These are phyloP conservation scores for Lytechinus variegatus DNA, from an alignment of 35 echinoderm and acorn worm genomes.

Conservation along the genomic window DNA sequence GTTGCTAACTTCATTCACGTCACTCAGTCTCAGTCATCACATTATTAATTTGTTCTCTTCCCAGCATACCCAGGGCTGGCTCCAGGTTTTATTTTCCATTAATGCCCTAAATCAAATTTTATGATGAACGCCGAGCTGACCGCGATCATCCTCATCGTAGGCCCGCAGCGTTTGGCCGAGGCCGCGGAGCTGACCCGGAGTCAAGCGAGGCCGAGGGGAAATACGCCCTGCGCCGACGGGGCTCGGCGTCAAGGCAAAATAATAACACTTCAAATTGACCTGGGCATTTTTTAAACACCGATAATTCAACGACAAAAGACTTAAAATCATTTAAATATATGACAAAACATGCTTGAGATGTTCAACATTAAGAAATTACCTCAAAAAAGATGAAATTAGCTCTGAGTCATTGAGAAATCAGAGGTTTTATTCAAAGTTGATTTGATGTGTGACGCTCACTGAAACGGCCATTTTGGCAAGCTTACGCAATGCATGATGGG, in stretches of 20 bases:
- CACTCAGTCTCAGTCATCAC: too few relatives aligned
- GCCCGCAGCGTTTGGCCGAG: background rate
- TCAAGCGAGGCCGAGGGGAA: background rate
- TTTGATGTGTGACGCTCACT: background rate
- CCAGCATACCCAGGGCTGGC: too few relatives aligned
- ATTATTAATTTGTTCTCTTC: too few relatives aligned
- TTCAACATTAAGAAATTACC: background rate
- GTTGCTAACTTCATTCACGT: too few relatives aligned
- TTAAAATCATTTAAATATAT: too few relatives aligned
- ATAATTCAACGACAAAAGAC: background rate
- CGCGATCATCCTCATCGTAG: background rate
- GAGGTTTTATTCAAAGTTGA: background rate
- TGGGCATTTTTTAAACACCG: constrained; percentile 25
- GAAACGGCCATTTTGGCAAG: constrained; percentile 37
- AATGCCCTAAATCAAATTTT: background rate
- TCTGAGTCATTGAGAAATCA: constrained; percentile 7
- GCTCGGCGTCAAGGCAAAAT: background rate
- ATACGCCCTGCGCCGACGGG: background rate
- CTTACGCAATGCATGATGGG: constrained; percentile 27
- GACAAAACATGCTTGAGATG: background rate
- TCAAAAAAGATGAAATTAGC: background rate
- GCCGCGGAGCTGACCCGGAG: background rate
- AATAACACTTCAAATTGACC: background rate
- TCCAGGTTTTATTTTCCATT: too few relatives aligned
- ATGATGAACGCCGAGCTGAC: background rate